phyloP scores from a whole-genome alignment of 2,797 vertebrate species.

The Smutsia temminckii region DNA sequence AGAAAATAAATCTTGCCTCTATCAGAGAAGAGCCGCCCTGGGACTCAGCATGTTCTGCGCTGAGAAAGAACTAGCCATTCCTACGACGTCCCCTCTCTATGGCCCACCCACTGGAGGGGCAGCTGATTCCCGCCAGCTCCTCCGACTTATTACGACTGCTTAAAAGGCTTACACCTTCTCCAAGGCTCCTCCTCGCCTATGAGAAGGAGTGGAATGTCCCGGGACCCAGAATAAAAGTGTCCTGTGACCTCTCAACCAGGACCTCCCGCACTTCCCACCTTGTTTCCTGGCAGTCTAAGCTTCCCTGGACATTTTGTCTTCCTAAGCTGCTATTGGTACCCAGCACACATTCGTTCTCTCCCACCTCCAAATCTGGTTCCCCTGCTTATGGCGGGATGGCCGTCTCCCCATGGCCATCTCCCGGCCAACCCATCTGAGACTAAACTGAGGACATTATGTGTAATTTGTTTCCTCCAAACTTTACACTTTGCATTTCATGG shows the following conservation, averaged over 20 bases:
- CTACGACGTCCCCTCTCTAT: not conserved
- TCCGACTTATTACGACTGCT: not conserved
- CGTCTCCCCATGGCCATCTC: not conserved
- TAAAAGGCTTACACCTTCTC: too few species aligned
- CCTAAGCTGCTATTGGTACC: not conserved
- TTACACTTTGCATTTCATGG: not conserved
- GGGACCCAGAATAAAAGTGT: fast-evolving
- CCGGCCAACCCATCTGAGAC: not conserved
- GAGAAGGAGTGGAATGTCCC: not conserved
- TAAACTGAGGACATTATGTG: too few species aligned
- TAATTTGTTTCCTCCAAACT: not conserved
- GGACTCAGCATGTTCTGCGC: not conserved
- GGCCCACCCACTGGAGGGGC: fast-evolving
- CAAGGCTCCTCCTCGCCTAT: fast-evolving
- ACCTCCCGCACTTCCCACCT: too few species aligned
- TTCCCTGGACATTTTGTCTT: not conserved
- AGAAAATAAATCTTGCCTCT: not conserved
- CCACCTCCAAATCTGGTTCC: fast-evolving
- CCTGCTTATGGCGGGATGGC: fast-evolving
- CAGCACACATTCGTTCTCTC: fast-evolving
- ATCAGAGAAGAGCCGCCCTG: not conserved
- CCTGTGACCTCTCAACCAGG: not conserved
- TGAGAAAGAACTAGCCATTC: not conserved
- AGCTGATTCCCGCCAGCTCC: too few species aligned
- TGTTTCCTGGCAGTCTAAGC: not conserved